phyloP scores from a whole-genome alignment of 2,113 vertebrate genomes.

The Psittacula cyanocephala region DNA sequence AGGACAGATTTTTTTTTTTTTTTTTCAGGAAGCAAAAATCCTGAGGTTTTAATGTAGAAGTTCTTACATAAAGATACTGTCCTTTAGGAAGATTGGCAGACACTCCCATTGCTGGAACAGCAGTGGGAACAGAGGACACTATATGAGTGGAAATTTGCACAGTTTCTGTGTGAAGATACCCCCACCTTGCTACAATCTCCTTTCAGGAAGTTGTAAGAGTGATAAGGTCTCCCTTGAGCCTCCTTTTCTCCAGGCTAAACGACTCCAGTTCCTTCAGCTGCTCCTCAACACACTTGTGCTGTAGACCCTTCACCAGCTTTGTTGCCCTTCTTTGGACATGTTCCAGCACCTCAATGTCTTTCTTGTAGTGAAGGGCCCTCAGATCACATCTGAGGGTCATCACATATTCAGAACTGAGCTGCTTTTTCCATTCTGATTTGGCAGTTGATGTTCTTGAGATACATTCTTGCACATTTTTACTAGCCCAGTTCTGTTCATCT shows the following conservation, averaged over 20 bases:
- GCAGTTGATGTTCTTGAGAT: not conserved
- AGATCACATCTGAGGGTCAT: not conserved
- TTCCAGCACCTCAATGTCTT: not conserved
- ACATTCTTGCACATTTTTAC: not conserved
- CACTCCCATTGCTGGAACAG: not conserved
- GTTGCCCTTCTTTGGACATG: not conserved
- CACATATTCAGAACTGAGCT: not conserved
- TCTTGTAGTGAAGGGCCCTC: not conserved
- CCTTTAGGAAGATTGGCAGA: not conserved
- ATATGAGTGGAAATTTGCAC: not conserved
- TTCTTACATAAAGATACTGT: not conserved
- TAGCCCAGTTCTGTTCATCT: not conserved
- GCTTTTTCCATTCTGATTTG: not conserved
- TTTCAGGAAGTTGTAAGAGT: not conserved
- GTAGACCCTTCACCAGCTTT: not conserved
- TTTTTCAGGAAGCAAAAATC: not conserved
- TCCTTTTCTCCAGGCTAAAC: not conserved
- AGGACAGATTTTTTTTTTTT: not conserved
- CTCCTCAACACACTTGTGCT: not conserved
- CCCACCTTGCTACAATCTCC: not conserved
- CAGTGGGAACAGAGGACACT: not conserved
- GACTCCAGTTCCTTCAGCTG: accelerated
- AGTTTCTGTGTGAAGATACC: not conserved
- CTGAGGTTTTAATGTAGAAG: not conserved
- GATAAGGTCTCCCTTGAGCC: not conserved